phyloP scores from a whole-genome alignment of 2,113 vertebrate genomes.

The Coracopsis vasa region DNA sequence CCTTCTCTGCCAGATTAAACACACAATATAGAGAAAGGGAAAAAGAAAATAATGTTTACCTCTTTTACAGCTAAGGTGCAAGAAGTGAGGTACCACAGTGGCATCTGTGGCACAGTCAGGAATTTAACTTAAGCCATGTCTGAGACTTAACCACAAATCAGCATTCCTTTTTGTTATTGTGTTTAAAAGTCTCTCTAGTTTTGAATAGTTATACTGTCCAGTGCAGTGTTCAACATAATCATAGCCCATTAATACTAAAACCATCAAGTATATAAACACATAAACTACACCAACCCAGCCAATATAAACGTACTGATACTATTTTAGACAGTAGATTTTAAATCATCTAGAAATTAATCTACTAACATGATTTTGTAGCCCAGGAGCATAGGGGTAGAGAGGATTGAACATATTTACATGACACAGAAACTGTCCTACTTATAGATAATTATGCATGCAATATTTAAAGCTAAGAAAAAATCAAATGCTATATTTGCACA shows the following conservation, averaged over 20 bases:
- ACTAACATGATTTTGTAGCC: neutral
- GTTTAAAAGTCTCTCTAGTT: constrained; percentile 3
- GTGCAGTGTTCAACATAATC: neutral
- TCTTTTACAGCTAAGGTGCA: neutral
- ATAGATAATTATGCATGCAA: neutral
- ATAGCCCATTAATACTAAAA: constrained; percentile 27
- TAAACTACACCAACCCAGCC: constrained; percentile 16
- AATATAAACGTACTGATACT: constrained; percentile 35
- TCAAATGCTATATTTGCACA: neutral
- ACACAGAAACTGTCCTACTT: neutral
- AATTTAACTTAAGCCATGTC: neutral
- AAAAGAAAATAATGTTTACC: neutral
- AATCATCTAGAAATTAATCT: constrained; percentile 17
- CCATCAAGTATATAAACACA: constrained; percentile 35
- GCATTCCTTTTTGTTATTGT: neutral
- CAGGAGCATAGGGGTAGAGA: neutral
- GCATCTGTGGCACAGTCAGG: constrained; percentile 5
- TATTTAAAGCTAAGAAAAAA: neutral
- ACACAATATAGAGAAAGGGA: neutral
- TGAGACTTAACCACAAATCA: neutral
- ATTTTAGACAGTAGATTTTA: constrained; percentile 16
- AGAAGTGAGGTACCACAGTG: neutral
- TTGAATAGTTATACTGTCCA: constrained; percentile 17
- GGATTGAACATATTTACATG: neutral
- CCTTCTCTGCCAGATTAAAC: neutral